These are phyloP conservation scores for Papilio gigon DNA, from an alignment of 2,888 invertebrate genomes.

Conservation along the genomic window DNA sequence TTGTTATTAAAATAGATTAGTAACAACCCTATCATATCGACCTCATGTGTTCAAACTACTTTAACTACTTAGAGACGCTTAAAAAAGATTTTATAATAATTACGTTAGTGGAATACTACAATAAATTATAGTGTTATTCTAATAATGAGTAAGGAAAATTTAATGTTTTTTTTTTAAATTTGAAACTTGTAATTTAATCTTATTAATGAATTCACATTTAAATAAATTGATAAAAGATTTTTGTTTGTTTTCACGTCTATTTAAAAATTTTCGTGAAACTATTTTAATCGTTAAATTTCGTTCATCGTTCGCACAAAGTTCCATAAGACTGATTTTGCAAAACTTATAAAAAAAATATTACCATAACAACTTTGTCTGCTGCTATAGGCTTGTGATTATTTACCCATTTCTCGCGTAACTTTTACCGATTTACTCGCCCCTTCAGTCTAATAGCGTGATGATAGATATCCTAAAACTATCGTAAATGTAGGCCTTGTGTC, in stretches of 20 bases:
- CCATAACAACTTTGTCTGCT: no score
- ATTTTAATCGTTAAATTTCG: no score
- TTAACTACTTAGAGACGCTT: neutral
- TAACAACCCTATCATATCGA: neutral
- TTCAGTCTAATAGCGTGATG: no score
- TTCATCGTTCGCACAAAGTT: no score
- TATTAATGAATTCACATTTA: neutral
- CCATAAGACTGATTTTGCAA: no score
- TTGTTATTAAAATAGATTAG: neutral
- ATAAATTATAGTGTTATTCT: conserved; percentile 5
- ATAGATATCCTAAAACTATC: no score
- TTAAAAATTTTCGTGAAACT: no score
- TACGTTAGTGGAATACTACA: neutral
- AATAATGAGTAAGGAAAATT: neutral
- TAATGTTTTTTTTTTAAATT: neutral
- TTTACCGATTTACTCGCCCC: no score
- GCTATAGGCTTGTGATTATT: no score
- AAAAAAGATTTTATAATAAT: neutral
- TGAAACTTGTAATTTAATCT: neutral
- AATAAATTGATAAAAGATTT: neutral
- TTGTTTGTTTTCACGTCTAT: neutral
- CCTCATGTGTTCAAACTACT: neutral
- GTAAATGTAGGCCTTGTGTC: no score
- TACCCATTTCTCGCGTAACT: no score
- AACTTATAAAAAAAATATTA: no score